Conservation (phyloP, 2,888 invertebrate species). For the Poecilus cupreus region DNA sequence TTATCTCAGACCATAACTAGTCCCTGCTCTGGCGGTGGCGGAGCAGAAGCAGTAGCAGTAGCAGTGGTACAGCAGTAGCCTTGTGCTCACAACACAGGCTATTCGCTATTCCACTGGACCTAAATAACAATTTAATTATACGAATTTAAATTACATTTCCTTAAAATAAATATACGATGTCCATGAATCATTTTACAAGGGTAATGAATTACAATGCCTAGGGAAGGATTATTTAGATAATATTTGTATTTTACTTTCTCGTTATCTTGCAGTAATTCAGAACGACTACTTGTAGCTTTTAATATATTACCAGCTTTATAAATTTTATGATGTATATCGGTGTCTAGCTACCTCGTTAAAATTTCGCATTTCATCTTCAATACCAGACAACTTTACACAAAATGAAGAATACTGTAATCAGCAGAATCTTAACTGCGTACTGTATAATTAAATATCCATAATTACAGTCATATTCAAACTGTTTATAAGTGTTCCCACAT, state of each 20-base stretch:
- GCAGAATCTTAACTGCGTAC: neutral
- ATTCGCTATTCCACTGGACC: slow-evolving; percentile 10
- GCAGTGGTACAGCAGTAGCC: neutral
- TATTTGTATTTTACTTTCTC: neutral
- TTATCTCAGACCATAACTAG: slow-evolving; percentile 53
- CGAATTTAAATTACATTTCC: slow-evolving; percentile 48
- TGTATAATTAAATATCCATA: too few relatives aligned
- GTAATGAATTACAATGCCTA: neutral
- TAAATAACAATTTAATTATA: slow-evolving; percentile 53
- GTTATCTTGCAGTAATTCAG: slow-evolving; percentile 3
- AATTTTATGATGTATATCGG: neutral
- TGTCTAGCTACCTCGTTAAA: neutral
- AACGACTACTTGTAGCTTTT: slow-evolving; percentile 2
- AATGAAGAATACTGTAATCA: neutral
- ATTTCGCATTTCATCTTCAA: neutral
- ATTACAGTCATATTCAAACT: too few relatives aligned
- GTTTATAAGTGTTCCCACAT: too few relatives aligned
- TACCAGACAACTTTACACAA: neutral
- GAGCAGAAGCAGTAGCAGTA: neutral
- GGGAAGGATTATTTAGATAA: slow-evolving; percentile 40
- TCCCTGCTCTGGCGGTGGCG: neutral
- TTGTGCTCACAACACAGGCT: neutral
- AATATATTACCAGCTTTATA: neutral
- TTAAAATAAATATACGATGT: slow-evolving; percentile 36
- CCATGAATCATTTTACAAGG: slow-evolving; percentile 27